Conservation (phyloP, 2,797 vertebrate genomes). For the Poecilia wingei region DNA sequence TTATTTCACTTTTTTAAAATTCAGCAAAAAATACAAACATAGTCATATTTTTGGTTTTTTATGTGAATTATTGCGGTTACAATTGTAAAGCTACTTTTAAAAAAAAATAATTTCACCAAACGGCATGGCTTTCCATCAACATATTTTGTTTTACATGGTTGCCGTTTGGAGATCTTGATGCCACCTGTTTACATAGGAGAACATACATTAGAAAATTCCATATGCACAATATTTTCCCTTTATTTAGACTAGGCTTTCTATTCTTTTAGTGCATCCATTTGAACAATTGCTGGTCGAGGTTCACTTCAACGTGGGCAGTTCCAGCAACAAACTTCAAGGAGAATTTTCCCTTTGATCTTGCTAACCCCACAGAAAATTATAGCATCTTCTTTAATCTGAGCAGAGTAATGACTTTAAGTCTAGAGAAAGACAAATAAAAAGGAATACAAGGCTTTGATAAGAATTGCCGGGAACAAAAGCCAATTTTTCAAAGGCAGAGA, state of each 20-base stretch:
- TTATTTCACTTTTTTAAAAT: not conserved
- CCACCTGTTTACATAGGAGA: not conserved
- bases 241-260: conserved; percentile 66
- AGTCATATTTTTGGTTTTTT: not conserved
- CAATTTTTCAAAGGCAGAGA: conserved; percentile 89
- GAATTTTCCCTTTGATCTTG: conserved; percentile 88
- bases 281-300: conserved; percentile 80
- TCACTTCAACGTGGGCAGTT: conserved; percentile 79
- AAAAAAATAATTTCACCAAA: not conserved
- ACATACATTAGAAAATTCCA: conserved; percentile 20
- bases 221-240: conserved; percentile 45
- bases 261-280: conserved; percentile 66
- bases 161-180: not conserved
- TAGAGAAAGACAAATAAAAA: conserved; percentile 91
- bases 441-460: conserved; percentile 91
- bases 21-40: not conserved
- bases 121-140: not conserved
- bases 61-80: not conserved
- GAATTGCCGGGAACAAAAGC: conserved; percentile 90
- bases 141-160: not conserved
- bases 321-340: conserved; percentile 87
- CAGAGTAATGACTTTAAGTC: conserved; percentile 90
- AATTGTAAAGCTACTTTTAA: not conserved
- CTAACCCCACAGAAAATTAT: conserved; percentile 88
- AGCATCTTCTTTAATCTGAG: conserved; percentile 90